Evolutionary conservation across 2,888 invertebrate genomes (phyloP).

Genomic region (Drosophila stalkeri): DNA sequence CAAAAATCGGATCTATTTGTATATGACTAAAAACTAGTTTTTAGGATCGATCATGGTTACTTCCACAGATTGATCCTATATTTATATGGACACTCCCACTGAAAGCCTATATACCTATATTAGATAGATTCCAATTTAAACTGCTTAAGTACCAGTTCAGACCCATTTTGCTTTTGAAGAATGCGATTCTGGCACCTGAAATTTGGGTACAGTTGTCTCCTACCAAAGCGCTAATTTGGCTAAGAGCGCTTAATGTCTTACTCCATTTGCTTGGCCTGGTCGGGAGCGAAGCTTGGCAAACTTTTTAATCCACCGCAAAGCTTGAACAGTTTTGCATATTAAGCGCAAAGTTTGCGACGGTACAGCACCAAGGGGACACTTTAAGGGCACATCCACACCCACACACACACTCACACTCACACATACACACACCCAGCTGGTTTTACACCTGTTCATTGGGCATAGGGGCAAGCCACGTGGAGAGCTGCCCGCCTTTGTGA

Average conservation of each 20-base stretch:
- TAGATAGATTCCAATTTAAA: background rate
- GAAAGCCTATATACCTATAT: too few relatives aligned
- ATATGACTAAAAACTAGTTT: background rate
- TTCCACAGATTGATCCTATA: background rate
- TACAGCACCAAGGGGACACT: constrained; percentile 73
- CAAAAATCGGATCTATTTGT: too few relatives aligned
- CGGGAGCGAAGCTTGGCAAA: constrained; percentile 58
- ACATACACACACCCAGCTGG: constrained; percentile 26
- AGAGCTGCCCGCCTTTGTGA: constrained; percentile 52
- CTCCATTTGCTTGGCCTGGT: constrained; percentile 71
- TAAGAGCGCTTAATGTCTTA: constrained; percentile 78
- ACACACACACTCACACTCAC: constrained; percentile 28
- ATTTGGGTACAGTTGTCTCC: constrained; percentile 48
- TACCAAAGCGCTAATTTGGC: constrained; percentile 61
- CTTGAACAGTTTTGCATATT: constrained; percentile 81
- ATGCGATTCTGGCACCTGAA: constrained; percentile 12
- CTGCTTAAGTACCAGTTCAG: background rate
- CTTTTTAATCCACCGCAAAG: constrained; percentile 83
- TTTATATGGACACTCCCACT: too few relatives aligned
- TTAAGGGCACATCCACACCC: constrained; percentile 48
- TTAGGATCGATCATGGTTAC: background rate
- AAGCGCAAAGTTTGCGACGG: constrained; percentile 74
- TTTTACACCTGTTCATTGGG: constrained; percentile 75
- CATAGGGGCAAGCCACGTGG: constrained; percentile 59
- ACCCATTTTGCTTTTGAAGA: background rate